Base-by-base conservation (phyloP, 2,797 vertebrate genomes). In the Acrocephalus scirpaceus region DNA sequence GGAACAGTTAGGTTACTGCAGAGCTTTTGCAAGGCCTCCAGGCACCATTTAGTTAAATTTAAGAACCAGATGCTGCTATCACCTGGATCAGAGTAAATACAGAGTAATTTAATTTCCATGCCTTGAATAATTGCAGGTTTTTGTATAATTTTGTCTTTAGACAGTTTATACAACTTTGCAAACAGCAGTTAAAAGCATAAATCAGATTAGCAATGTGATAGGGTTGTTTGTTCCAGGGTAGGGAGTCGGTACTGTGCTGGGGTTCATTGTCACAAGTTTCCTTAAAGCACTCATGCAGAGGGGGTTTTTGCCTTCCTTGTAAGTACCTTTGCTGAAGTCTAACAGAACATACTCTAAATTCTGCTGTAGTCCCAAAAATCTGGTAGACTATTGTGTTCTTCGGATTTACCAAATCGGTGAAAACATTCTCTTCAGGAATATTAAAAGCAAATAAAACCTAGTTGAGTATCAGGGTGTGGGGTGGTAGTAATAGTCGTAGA, bases 251-350 rank as follows among this genome's bases (percentile, higher is more conserved):
- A 75, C 98, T 34, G 92, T 98, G 22, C 66, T 98, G 48, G 97
- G 97, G 2, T 98, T 97, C 75, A 72, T 97, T 91, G 97, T 98
- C 42, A 97, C 95, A 95, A 48, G 92, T 98, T 18, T 98, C 14
- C 38, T 98, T 47, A 98, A 98, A 96, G 96, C 87, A 11, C 51
- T 95, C 22, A 26, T 83, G 30, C 11, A 11, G 2, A 26, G 16
- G 5, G 95, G 88, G 3, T 9, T 97, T 45, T 97, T 98, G 42
- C 98, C 97, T 94, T 89, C 93, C 27, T n/a, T 95, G 97, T 78
- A 4, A 1, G 9, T 69, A 58, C 3, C 1, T 61, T 58, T 56
- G 30, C 45, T 29, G 21, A 16, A 75, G 21, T 86, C 23, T 40
- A 54, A 54, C 10, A 40, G 7, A 73, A 45, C 4, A 27, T 34